These are phyloP conservation scores for Sclerodermus sp. DNA, from an alignment of 2,888 invertebrate genomes.

Conservation along the genomic window DNA sequence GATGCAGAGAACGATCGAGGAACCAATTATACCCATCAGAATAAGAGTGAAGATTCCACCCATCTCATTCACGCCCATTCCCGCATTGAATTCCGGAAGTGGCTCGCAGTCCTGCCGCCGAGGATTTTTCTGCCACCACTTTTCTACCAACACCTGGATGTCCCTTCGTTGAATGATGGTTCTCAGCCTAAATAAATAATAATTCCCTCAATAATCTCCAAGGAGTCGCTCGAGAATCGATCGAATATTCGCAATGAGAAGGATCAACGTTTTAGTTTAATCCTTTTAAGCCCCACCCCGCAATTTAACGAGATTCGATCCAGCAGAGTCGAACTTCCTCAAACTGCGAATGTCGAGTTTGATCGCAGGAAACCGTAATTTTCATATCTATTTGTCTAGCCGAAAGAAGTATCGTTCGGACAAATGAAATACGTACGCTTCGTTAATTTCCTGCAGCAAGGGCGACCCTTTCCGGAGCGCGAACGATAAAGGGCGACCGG, in stretches of 20 bases:
- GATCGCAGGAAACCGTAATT: too few relatives aligned
- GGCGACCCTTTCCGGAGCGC: constrained; percentile 96
- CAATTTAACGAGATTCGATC: too few relatives aligned
- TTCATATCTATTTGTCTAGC: too few relatives aligned
- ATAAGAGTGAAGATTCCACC: constrained; percentile 98
- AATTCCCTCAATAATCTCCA: too few relatives aligned
- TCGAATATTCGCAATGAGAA: too few relatives aligned
- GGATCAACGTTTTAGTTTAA: too few relatives aligned
- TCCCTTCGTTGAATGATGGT: constrained; percentile 59
- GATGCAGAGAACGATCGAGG: constrained; percentile 85
- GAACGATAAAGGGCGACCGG: constrained; percentile 94
- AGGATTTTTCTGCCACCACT: constrained; percentile 94
- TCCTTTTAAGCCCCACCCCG: too few relatives aligned
- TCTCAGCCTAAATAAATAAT: background rate
- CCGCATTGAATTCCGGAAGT: constrained; percentile 91
- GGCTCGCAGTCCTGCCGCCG: constrained; percentile 77
- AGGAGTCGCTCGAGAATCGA: too few relatives aligned
- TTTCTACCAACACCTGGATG: constrained; percentile 90
- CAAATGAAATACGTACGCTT: constrained; percentile 73
- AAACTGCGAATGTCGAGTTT: too few relatives aligned
- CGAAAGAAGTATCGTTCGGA: too few relatives aligned
- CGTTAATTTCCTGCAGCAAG: constrained; percentile 90
- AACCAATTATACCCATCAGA: constrained; percentile 90
- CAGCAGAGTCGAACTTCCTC: too few relatives aligned
- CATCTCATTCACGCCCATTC: constrained; percentile 96